phyloP scores from a whole-genome alignment of 2,113 vertebrate genomes.

The Panthera tigris region DNA sequence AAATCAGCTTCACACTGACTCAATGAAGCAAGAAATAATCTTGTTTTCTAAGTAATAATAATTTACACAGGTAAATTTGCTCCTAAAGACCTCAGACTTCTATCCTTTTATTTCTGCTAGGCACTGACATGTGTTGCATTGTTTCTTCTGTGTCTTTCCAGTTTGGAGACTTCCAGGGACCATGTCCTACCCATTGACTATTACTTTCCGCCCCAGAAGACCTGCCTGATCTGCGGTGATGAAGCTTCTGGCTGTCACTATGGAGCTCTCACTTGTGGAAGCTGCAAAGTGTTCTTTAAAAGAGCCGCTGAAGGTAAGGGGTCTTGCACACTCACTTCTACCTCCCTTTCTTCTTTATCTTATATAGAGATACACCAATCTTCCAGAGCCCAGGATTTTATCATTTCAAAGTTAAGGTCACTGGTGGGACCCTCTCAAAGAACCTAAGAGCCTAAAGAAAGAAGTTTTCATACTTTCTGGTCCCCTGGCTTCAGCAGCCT shows the following conservation, averaged over 20 bases:
- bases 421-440: background rate
- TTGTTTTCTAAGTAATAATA: background rate
- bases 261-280: slow-evolving; percentile 97
- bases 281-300: slow-evolving; percentile 99
- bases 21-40: background rate
- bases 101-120: background rate
- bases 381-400: background rate
- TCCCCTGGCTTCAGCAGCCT: background rate
- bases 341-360: background rate
- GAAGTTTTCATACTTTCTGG: background rate
- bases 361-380: background rate
- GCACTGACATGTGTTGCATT: slow-evolving; percentile 53
- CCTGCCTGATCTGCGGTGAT: slow-evolving; percentile 97
- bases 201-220: slow-evolving; percentile 97
- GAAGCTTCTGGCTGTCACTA: slow-evolving; percentile 99
- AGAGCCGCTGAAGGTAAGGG: slow-evolving; percentile 96
- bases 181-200: slow-evolving; percentile 96
- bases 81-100: background rate
- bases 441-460: background rate
- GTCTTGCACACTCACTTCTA: background rate
- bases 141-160: slow-evolving; percentile 76
- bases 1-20: slow-evolving; percentile 15
- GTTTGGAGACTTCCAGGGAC: slow-evolving; percentile 91
- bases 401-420: background rate
- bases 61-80: background rate